Evolutionary conservation across 2,888 invertebrate genomes (phyloP).

Genomic region (Synanthedon myopaeformis): DNA sequence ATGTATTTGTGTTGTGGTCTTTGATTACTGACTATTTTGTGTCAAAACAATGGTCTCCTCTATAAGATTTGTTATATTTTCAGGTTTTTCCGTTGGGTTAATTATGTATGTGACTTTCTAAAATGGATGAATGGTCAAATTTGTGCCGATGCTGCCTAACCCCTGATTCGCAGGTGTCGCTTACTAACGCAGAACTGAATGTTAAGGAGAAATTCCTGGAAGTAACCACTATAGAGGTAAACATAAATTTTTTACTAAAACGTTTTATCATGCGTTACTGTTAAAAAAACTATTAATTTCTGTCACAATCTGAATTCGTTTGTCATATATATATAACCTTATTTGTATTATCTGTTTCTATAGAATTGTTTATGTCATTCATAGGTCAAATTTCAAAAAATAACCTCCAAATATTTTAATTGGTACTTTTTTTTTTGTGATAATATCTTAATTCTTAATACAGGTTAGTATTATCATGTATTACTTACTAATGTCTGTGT

Average conservation of each 20-base stretch:
- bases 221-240: conserved; percentile 53
- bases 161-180: conserved; percentile 49
- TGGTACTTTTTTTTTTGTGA: too few species aligned
- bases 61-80: conserved; percentile 33
- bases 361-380: not conserved
- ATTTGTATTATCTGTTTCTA: not conserved
- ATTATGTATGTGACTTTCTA: conserved; percentile 34
- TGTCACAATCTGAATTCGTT: too few species aligned
- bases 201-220: conserved; percentile 47
- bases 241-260: not conserved
- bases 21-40: conserved; percentile 32
- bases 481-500: too few species aligned
- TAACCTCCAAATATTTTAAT: not conserved
- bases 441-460: too few species aligned
- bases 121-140: conserved; percentile 60
- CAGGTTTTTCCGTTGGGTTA: conserved; percentile 39
- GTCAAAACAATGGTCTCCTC: conserved; percentile 51
- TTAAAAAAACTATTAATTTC: too few species aligned
- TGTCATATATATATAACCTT: not conserved
- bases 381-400: not conserved
- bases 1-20: conserved; percentile 40
- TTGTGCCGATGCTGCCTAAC: conserved; percentile 62
- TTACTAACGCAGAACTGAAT: conserved; percentile 42
- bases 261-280: not conserved
- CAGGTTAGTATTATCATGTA: too few species aligned